These are phyloP conservation scores for Speoplatyrhinus poulsoni DNA, from an alignment of 2,113 vertebrate genomes.

Conservation along the genomic window DNA sequence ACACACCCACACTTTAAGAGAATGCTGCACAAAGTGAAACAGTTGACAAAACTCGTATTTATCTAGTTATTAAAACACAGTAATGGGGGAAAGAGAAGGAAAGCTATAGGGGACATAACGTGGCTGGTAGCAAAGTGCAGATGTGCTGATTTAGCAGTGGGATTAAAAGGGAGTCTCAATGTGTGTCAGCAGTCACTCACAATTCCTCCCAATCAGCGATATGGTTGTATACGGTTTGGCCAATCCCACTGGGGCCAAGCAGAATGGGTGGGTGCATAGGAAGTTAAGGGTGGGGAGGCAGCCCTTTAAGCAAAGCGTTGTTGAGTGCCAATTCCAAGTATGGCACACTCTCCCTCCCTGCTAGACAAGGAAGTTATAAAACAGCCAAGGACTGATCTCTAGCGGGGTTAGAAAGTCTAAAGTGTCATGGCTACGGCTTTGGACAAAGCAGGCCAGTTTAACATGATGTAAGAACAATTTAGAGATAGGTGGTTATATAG, in stretches of 20 bases:
- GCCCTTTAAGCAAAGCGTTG: constrained; percentile 75
- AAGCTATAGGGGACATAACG: constrained; percentile 17
- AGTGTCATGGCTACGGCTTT: constrained; percentile 60
- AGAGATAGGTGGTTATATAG: too few relatives aligned
- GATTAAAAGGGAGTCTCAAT: constrained; percentile 33
- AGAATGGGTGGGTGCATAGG: constrained; percentile 15
- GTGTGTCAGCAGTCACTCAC: constrained; percentile 13
- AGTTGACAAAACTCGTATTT: not conserved
- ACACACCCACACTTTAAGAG: constrained; percentile 11
- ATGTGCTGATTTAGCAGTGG: constrained; percentile 70
- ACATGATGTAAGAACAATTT: not conserved
- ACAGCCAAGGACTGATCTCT: not conserved
- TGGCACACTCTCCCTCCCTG: not conserved
- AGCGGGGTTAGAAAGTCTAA: not conserved
- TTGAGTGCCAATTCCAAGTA: constrained; percentile 15
- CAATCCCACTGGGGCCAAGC: constrained; percentile 27
- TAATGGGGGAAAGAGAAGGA: not conserved
- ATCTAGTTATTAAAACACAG: constrained; percentile 39
- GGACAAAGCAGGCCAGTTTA: constrained; percentile 10
- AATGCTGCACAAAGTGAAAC: constrained; percentile 25
- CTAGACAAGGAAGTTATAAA: not conserved
- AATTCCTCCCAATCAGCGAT: constrained; percentile 28
- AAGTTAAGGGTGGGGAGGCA: constrained; percentile 52
- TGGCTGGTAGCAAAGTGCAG: constrained; percentile 74
- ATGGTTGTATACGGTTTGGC: constrained; percentile 29